These are phyloP conservation scores for Neoitamus cyanurus DNA, from an alignment of 2,888 invertebrate genomes.

Conservation along the genomic window DNA sequence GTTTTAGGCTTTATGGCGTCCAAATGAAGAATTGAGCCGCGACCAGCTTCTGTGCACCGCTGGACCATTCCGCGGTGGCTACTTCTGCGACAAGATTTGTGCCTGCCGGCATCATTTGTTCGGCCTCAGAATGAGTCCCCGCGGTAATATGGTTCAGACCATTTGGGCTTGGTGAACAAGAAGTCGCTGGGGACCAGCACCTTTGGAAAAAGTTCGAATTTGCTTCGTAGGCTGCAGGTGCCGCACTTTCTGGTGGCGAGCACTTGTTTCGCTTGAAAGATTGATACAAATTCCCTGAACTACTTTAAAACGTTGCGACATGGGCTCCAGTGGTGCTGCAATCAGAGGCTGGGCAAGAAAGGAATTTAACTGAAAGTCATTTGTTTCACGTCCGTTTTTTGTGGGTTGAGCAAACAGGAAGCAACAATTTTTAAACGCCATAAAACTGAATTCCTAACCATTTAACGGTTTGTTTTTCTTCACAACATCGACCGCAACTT, in stretches of 20 bases:
- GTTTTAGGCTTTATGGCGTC: slow-evolving; percentile 43
- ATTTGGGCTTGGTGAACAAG: not conserved
- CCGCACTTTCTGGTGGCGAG: not conserved
- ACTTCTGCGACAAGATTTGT: slow-evolving; percentile 35
- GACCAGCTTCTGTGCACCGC: not conserved
- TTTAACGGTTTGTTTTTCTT: not conserved
- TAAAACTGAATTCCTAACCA: not conserved
- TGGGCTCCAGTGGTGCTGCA: not conserved
- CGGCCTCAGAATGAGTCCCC: slow-evolving; percentile 3
- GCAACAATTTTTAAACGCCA: not conserved
- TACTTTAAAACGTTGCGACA: not conserved
- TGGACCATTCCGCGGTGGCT: not conserved
- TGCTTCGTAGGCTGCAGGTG: not conserved
- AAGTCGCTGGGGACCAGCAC: slow-evolving; percentile 27
- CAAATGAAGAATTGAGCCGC: slow-evolving; percentile 43
- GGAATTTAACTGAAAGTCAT: not conserved
- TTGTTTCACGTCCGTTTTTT: not conserved
- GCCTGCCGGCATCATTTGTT: slow-evolving; percentile 39
- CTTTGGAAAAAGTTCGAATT: not conserved
- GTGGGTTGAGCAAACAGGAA: not conserved
- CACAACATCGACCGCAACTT: not conserved
- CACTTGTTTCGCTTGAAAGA: not conserved
- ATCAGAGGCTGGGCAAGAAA: not conserved
- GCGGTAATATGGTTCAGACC: slow-evolving; percentile 36
- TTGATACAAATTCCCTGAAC: slow-evolving; percentile 5